phyloP scores from a whole-genome alignment of 2,113 vertebrate genomes.

The Tachycineta bicolor region DNA sequence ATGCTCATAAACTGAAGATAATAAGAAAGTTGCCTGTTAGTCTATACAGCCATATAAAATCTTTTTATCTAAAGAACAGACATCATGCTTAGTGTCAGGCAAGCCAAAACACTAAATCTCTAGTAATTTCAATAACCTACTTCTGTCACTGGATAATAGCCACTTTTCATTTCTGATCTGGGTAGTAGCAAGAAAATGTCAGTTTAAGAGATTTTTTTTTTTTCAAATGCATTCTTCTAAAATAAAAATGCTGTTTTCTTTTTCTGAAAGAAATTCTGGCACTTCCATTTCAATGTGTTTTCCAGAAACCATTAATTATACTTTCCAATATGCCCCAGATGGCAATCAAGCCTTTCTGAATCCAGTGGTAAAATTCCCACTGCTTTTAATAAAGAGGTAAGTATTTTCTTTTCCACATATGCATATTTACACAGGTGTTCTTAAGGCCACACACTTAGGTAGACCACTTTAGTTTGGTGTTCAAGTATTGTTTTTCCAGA shows the following conservation, averaged over 20 bases:
- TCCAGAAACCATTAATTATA: neutral
- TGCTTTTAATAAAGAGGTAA: neutral
- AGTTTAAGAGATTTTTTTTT: neutral
- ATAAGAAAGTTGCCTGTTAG: neutral
- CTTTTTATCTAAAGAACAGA: neutral
- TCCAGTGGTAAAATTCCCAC: neutral
- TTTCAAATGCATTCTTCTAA: neutral
- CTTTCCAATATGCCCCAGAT: neutral
- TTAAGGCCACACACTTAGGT: neutral
- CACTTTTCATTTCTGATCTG: neutral
- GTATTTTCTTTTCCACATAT: neutral
- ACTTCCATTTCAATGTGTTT: neutral
- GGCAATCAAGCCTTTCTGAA: neutral
- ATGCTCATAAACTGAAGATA: neutral
- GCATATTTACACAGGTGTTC: neutral
- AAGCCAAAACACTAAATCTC: neutral
- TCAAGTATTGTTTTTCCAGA: neutral
- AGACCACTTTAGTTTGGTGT: neutral
- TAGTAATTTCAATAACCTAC: slow-evolving; percentile 4
- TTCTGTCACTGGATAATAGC: neutral
- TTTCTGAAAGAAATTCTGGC: neutral
- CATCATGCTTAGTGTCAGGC: neutral
- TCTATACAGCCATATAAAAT: neutral
- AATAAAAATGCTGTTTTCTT: neutral
- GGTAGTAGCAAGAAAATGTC: neutral